These are phyloP conservation scores for Apodemus sylvaticus DNA, from an alignment of 2,113 vertebrate species.

Conservation along the genomic window DNA sequence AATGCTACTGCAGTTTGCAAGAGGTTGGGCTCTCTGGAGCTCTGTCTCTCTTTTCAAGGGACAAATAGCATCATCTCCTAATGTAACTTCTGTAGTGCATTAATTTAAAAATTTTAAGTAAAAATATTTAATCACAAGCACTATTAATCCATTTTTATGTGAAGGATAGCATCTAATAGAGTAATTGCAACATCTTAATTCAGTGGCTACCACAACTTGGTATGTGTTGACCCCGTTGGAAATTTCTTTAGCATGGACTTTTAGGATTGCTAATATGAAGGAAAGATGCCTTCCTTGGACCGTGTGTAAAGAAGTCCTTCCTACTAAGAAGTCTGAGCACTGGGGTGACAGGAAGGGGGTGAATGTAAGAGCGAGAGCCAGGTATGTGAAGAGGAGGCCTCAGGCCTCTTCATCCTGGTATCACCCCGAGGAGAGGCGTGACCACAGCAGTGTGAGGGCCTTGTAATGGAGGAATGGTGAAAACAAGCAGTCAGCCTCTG, in stretches of 20 bases:
- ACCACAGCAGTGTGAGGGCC: neutral
- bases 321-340: neutral
- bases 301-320: neutral
- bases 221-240: neutral
- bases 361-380: neutral
- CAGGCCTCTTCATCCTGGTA: neutral
- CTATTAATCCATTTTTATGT: neutral
- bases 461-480: neutral
- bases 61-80: neutral
- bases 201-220: conserved; percentile 1
- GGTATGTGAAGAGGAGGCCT: neutral
- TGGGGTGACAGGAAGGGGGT: neutral
- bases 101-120: neutral
- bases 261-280: neutral
- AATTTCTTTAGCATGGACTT: neutral
- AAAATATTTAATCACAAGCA: neutral
- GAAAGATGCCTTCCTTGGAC: neutral
- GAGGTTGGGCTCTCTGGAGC: neutral
- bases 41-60: neutral
- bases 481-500: neutral
- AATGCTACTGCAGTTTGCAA: neutral
- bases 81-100: neutral
- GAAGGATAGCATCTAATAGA: neutral
- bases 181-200: neutral
- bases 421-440: neutral